Conservation (phyloP, 2,797 vertebrate genomes). For the Morus bassanus region DNA sequence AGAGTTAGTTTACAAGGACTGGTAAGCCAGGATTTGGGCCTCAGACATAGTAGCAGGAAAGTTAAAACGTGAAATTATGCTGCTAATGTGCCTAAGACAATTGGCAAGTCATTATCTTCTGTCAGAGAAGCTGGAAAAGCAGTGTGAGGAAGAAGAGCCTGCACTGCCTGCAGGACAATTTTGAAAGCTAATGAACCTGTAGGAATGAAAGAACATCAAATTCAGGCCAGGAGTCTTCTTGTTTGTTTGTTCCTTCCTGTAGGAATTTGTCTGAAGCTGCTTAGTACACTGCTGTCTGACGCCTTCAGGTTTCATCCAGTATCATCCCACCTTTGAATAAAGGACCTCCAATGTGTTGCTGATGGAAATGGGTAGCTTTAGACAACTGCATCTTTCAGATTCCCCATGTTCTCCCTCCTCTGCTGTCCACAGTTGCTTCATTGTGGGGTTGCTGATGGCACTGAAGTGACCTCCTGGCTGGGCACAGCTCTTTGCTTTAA, state of each 20-base stretch:
- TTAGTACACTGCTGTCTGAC: neutral
- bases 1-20: neutral
- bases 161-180: neutral
- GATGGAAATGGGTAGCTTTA: neutral
- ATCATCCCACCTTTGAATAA: neutral
- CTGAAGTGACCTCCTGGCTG: neutral
- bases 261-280: neutral
- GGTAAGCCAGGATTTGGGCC: neutral
- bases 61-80: slow-evolving; percentile 1
- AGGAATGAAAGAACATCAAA: neutral
- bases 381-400: neutral
- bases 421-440: neutral
- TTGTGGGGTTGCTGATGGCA: neutral
- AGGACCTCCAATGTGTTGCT: neutral
- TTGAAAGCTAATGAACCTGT: neutral
- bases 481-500: neutral
- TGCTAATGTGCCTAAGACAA: slow-evolving; percentile 12
- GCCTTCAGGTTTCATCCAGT: neutral
- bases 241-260: neutral
- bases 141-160: neutral
- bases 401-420: neutral
- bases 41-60: neutral
- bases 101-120: slow-evolving; percentile 5
- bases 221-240: neutral
- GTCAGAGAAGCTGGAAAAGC: slow-evolving; percentile 11